Conservation (phyloP, 2,797 vertebrate species). For the Galago senegalensis region DNA sequence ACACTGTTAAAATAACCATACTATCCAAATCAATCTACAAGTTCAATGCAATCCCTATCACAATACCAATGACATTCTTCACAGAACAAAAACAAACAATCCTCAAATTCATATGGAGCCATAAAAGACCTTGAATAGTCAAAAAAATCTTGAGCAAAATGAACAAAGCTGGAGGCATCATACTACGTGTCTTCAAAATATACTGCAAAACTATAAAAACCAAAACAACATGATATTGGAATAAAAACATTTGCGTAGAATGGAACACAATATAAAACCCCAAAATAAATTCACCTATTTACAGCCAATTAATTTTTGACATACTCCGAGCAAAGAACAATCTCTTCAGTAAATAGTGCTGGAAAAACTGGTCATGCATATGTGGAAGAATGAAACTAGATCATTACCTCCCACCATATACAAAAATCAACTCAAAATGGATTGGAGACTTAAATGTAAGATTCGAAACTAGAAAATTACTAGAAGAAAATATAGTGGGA, state of each 20-base stretch:
- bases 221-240: neutral
- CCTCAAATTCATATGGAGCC: neutral
- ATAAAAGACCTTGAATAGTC: neutral
- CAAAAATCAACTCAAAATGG: neutral
- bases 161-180: neutral
- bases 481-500: neutral
- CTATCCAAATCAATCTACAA: neutral
- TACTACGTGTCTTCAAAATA: neutral
- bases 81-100: neutral
- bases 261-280: neutral
- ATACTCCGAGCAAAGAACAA: neutral
- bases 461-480: neutral
- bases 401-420: neutral
- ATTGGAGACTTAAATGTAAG: neutral
- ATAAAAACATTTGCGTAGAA: neutral
- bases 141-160: neutral
- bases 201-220: neutral
- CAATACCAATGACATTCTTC: neutral
- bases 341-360: neutral
- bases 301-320: neutral
- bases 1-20: neutral
- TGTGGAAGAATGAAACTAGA: neutral
- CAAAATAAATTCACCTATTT: neutral
- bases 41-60: neutral
- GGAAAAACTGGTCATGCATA: neutral